Evolutionary conservation across 2,888 invertebrate genomes (phyloP).

Genomic region (Drosophila anceps): DNA sequence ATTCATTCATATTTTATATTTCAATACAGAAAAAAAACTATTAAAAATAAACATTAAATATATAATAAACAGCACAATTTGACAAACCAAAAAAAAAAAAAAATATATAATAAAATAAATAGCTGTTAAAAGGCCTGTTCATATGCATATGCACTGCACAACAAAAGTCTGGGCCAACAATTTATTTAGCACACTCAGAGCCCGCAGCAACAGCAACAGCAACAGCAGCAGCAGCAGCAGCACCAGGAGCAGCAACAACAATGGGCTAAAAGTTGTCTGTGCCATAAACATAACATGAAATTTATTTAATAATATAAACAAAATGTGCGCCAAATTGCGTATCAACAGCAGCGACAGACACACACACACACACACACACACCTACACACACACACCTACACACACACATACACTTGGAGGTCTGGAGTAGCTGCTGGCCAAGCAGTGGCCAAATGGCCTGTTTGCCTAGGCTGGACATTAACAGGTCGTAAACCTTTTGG

Average conservation of each 20-base stretch:
- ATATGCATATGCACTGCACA: conserved; percentile 15
- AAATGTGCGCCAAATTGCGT: conserved; percentile 79
- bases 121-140: conserved; percentile 36
- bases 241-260: conserved; percentile 26
- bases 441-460: conserved; percentile 50
- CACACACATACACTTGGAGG: background rate
- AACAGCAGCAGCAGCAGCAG: conserved; percentile 31
- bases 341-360: conserved; percentile 61
- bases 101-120: conserved; percentile 15
- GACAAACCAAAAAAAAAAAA: conserved; percentile 15
- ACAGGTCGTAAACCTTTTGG: conserved; percentile 82
- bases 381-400: background rate
- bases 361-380: conserved; percentile 7
- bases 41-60: conserved; percentile 30
- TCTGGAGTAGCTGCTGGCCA: conserved; percentile 24
- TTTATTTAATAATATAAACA: conserved; percentile 81
- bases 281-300: conserved; percentile 70
- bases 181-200: conserved; percentile 53
- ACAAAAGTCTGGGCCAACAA: conserved; percentile 38
- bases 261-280: conserved; percentile 16
- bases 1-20: background rate
- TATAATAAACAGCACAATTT: conserved; percentile 48
- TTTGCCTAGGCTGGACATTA: conserved; percentile 76
- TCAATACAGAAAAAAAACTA: background rate
- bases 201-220: no score